A percentile compares a stretch with the other conserved stretches of the same genome.
Evolutionary conservation across 1,140 invertebrate species (phyloP).

Genomic region (Pseudomyrmex dendroicus): DNA sequence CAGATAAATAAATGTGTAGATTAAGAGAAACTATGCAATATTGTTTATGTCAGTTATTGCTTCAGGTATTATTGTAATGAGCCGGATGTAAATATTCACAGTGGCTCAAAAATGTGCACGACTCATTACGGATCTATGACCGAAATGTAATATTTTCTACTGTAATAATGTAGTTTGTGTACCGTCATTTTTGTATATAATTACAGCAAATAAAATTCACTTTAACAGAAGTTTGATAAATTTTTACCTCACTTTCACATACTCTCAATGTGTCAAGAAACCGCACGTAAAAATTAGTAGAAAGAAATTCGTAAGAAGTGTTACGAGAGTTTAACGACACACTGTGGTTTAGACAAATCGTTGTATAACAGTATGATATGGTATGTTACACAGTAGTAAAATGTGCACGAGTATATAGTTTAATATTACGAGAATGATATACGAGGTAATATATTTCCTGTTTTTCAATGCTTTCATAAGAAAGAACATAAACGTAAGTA

Average conservation of each 20-base stretch:
- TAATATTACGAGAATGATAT: constrained; percentile 35
- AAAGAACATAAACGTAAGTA: constrained; percentile 25
- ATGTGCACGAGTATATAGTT: constrained; percentile 21
- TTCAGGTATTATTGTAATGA: constrained; percentile 67
- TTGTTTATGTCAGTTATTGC: constrained; percentile 44
- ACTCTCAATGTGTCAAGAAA: neutral
- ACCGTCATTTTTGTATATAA: constrained; percentile 68
- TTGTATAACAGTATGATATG: constrained; percentile 30
- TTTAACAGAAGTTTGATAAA: constrained; percentile 71
- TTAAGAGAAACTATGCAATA: constrained; percentile 31
- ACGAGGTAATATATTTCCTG: constrained; percentile 21
- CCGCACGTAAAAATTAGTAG: neutral
- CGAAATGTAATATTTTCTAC: constrained; percentile 28
- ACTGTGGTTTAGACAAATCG: neutral
- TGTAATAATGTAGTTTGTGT: constrained; percentile 50
- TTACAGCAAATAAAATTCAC: constrained; percentile 68
- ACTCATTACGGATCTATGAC: constrained; percentile 3
- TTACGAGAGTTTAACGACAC: neutral
- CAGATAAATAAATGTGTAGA: neutral
- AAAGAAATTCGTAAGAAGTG: neutral
- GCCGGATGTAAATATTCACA: constrained; percentile 67
- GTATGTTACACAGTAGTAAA: constrained; percentile 52
- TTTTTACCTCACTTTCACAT: constrained; percentile 35
- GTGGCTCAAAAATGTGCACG: constrained; percentile 41
- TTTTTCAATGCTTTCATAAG: neutral